Percentiles rank a stretch among this genome's conserved stretches.
phyloP scores from a whole-genome alignment of 2,113 vertebrate genomes.

The Madoqua kirkii region DNA sequence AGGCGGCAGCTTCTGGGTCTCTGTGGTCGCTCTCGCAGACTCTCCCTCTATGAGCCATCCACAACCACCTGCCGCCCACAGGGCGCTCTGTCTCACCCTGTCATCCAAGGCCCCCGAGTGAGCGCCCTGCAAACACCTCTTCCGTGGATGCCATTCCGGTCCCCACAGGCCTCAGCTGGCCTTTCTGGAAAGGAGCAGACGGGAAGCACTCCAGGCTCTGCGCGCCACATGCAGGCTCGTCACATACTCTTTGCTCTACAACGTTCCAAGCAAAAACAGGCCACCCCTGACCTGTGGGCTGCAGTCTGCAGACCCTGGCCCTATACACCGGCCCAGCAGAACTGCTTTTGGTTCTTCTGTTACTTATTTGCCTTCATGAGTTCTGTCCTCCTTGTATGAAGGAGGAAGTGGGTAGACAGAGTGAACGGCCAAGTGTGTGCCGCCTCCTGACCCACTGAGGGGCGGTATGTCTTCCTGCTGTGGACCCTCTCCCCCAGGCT shows the following conservation, averaged over 20 bases:
- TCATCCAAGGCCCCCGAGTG: no score
- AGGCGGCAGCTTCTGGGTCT: accelerated
- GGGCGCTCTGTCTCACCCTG: neutral
- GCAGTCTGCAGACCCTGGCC: neutral
- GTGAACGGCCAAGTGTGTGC: neutral
- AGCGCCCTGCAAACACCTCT: neutral
- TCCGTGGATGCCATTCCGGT: neutral
- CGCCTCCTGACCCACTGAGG: no score
- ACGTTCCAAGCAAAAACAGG: neutral
- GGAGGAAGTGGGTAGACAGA: neutral
- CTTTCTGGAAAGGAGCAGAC: neutral
- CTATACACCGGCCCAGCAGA: neutral
- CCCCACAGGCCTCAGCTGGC: neutral
- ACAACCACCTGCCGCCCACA: neutral
- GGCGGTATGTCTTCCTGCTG: neutral
- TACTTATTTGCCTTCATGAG: neutral
- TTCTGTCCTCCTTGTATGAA: neutral
- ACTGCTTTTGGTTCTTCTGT: neutral
- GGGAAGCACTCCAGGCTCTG: neutral
- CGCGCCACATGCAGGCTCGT: no score
- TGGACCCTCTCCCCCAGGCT: neutral
- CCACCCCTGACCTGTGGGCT: neutral
- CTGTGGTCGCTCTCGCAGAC: accelerated
- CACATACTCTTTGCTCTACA: neutral
- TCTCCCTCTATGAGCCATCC: neutral